A percentile compares a stretch with the other conserved stretches of the same genome.
phyloP scores from a whole-genome alignment of 30 jellyfish, hydroid and myxozoan genomes.

The Turritopsis dohrnii region DNA sequence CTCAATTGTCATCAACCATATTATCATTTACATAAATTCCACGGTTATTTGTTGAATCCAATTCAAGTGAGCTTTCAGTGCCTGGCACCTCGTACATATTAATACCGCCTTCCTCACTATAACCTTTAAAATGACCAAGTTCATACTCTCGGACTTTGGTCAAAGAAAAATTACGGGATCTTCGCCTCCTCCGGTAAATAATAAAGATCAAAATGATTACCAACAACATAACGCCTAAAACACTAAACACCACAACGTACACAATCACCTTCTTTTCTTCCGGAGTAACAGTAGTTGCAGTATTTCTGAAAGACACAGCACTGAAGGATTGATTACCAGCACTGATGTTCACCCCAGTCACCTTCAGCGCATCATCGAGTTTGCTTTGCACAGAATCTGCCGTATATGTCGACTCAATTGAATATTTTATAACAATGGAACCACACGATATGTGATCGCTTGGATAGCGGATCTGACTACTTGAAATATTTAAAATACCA shows the following conservation, averaged over 20 bases:
- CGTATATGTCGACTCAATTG: no score
- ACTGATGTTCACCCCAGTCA: background rate
- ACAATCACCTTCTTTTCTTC: background rate
- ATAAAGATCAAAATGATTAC: background rate
- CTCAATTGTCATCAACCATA: no score
- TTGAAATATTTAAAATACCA: no score
- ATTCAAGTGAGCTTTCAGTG: background rate
- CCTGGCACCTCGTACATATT: background rate
- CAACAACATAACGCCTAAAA: background rate
- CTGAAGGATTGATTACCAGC: background rate
- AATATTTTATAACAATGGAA: no score
- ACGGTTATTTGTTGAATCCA: no score
- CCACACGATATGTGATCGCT: no score
- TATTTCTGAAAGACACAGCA: background rate
- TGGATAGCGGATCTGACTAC: no score
- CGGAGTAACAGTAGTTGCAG: background rate
- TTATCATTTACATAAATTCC: no score
- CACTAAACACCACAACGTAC: background rate
- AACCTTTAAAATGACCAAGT: background rate
- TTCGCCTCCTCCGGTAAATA: background rate
- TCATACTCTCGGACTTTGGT: background rate
- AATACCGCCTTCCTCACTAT: background rate
- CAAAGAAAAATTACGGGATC: background rate
- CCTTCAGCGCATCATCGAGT: no score
- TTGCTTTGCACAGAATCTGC: no score